Base-by-base conservation (phyloP, 1,140 invertebrate species). In the Lamellibrachia luymesi region DNA sequence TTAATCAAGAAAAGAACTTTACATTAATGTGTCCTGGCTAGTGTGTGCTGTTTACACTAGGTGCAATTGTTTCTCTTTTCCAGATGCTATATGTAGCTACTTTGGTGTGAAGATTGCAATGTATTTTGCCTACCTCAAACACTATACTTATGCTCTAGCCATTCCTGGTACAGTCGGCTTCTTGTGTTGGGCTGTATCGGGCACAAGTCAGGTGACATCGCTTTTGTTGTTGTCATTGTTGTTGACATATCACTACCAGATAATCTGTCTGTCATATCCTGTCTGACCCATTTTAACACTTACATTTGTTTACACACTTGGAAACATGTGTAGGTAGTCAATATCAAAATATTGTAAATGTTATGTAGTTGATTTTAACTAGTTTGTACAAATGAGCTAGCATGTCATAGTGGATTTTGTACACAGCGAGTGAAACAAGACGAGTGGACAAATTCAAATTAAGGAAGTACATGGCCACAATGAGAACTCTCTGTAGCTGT, bases 21-120 rank as follows among this genome's bases (percentile, higher is more conserved):
- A 38, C 38, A 38, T 38, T 38, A 38, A 38, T 38, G 38, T 38
- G 38, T 38, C 38, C 38, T 38, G 38, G 38, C 38, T 38, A 38
- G 38, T 38, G 38, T 38, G 38, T 38, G 38, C 38, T 38, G 38
- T 38, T 38, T 38, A 38, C 38, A 38, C 38, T 38, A 38, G 38
- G 38, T 38, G 38, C 38, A 38, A 38, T 38, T 38, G 38, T 80
- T 91, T 91, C 91, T 91, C 2, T 38, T 17, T 94, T 95, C 64
- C 96, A 98, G 98, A 98, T 96, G 97, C 97, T 93, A 98, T 98
- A 93, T 97, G 97, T 92, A 96, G 97, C 93, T 98, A 98, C 96
- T 98, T 98, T 96, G 98, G 98, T 64, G 98, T 98, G 94, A 97
- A 98, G 90, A 97, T 98, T 64, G 98, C 97, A 2, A 97, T 98